Percentiles rank a stretch among this genome's conserved stretches.
phyloP scores from a whole-genome alignment of 2,888 invertebrate species.

The Metallyticus violacea region DNA sequence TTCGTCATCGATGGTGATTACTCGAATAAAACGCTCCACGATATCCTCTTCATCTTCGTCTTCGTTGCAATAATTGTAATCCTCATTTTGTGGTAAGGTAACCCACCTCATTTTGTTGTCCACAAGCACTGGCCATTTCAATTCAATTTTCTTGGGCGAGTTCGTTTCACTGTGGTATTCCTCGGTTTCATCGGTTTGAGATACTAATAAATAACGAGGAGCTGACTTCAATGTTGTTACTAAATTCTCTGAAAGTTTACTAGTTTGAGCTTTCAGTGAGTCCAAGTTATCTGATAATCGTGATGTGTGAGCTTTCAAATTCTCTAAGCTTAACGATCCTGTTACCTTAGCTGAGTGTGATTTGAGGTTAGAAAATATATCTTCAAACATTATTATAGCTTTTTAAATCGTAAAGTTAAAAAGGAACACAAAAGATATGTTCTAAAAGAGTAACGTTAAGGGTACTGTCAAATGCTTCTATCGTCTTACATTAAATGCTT shows the following conservation, averaged over 20 bases:
- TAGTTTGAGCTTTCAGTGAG: conserved; percentile 42
- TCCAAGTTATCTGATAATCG: conserved; percentile 43
- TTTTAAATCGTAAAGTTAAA: not conserved
- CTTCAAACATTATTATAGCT: conserved; percentile 48
- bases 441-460: too few species aligned
- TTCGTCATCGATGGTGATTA: conserved; percentile 53
- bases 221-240: conserved; percentile 40
- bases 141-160: conserved; percentile 48
- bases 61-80: conserved; percentile 28
- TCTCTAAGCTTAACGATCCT: conserved; percentile 41
- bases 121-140: conserved; percentile 56
- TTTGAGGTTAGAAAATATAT: conserved; percentile 48
- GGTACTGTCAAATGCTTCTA: too few species aligned
- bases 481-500: not conserved
- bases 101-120: conserved; percentile 52
- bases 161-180: conserved; percentile 44
- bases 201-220: conserved; percentile 42
- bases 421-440: not conserved
- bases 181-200: conserved; percentile 39
- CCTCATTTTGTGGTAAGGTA: conserved; percentile 43
- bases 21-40: conserved; percentile 56
- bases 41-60: conserved; percentile 55
- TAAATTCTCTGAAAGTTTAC: conserved; percentile 30
- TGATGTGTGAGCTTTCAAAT: conserved; percentile 43
- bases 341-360: conserved; percentile 48